Evolutionary conservation across 2,113 vertebrate species (phyloP).

Genomic region (Syngnathoides biaculeatus): DNA sequence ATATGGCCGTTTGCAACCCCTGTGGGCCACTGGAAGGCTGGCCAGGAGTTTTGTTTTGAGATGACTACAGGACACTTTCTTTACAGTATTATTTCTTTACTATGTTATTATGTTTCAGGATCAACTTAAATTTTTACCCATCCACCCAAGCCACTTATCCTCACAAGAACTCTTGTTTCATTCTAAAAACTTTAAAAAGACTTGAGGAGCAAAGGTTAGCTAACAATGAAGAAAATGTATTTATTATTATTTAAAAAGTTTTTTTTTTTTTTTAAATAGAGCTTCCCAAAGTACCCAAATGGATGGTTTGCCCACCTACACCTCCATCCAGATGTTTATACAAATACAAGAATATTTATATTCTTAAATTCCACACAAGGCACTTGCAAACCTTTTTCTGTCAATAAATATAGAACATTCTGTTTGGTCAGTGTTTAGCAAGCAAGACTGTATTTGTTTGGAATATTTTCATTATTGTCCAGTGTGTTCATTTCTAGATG

Average conservation of each 20-base stretch:
- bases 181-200: slow-evolving; percentile 81
- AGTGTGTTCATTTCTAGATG: slow-evolving; percentile 1
- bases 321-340: background rate
- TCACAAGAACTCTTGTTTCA: too few relatives aligned
- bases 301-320: background rate
- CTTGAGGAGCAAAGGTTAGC: slow-evolving; percentile 82
- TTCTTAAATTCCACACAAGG: background rate
- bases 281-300: background rate
- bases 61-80: too few relatives aligned
- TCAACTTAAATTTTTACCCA: slow-evolving; percentile 81
- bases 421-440: background rate
- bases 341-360: background rate
- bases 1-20: too few relatives aligned
- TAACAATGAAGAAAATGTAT: slow-evolving; percentile 61
- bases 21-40: too few relatives aligned
- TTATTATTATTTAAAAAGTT: too few relatives aligned
- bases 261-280: too few relatives aligned
- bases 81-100: background rate
- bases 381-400: background rate
- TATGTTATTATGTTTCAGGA: slow-evolving; percentile 67
- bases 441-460: slow-evolving; percentile 4
- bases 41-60: too few relatives aligned
- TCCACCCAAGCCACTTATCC: too few relatives aligned
- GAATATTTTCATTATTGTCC: background rate
- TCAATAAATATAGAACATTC: background rate